Percentiles rank a stretch among this genome's conserved stretches.
These are phyloP conservation scores for Rhopilema esculentum DNA, from an alignment of 30 jellyfish, hydroid and myxozoan genomes.

Conservation along the genomic window DNA sequence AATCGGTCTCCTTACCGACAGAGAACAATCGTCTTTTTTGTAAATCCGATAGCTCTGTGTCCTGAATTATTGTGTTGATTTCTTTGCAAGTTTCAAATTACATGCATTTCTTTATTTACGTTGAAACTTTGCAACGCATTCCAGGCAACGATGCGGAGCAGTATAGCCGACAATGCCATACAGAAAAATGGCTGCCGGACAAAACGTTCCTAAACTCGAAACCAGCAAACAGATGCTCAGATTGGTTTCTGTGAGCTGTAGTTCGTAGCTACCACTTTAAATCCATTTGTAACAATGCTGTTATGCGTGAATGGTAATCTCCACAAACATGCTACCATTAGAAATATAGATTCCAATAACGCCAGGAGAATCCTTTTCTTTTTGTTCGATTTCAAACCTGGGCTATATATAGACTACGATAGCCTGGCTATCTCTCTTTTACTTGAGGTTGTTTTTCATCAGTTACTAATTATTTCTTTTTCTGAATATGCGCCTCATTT, in stretches of 20 bases:
- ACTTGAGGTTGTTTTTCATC: neutral
- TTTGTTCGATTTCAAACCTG: neutral
- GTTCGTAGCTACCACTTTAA: constrained; percentile 7
- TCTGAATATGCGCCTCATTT: too few species aligned
- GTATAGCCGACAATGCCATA: neutral
- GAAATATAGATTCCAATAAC: neutral
- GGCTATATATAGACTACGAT: too few species aligned
- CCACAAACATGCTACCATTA: constrained; percentile 2
- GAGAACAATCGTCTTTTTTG: constrained; percentile 21
- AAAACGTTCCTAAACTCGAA: neutral
- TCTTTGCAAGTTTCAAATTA: constrained; percentile 17
- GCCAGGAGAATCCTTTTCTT: neutral
- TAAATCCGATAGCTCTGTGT: neutral
- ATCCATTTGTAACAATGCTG: constrained; percentile 14
- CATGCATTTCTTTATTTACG: neutral
- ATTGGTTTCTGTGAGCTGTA: neutral
- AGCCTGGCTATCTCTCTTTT: neutral
- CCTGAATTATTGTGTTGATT: neutral
- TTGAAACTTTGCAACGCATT: neutral
- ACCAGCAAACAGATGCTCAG: constrained; percentile 2
- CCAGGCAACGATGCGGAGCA: neutral
- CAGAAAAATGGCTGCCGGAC: neutral
- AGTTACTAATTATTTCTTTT: too few species aligned
- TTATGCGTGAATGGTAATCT: constrained; percentile 3
- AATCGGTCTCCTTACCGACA: neutral